Evolutionary conservation across 2,113 vertebrate species (phyloP), one percentile per base, ranked within the genome.

Genomic region (Philantomba maxwellii): DNA sequence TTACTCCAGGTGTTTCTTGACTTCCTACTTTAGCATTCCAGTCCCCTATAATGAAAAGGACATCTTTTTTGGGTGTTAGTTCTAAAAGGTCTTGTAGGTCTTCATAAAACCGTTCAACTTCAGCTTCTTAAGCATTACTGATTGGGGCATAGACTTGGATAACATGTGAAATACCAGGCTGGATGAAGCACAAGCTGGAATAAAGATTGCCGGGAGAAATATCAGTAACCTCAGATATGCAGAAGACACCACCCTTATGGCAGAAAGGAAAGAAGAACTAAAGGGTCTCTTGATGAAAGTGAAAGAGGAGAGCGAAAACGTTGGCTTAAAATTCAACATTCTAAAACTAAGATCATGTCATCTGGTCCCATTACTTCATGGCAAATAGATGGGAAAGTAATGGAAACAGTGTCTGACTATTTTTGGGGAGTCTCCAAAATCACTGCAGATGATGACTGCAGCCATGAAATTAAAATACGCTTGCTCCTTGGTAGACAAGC

Each of bases 131-230:
- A 39, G 39, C 39, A 39, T 39, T 39, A 39, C 39, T 39, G 39
- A 4, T 39, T 39, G 39, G 39, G 39, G 39, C 39, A 39, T 39
- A 39, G 39, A 39, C 39, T 39, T 39, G 39, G 39, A 66, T 4
- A n/a, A n/a, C 16, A 66, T n/a, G 4, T 0, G 2, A 66, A 36
- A 66, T 36, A 21, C 4, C 33, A 36, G 33, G 33, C 64, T 66
- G 33, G 33, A 36, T 36, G 33, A 8, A 66, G 17, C 64, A 66
- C 8, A 66, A 36, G 64, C 33, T 66, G 33, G 16, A 66, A 66
- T 66, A 33, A 36, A 66, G 64, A 21, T 21, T 66, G 2, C 64
- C 0, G 8, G 64, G 64, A 66, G 64, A 66, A 66, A 36, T 36
- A 66, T 21, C 2, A 36, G 21, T 19, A 66, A 66, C 64, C 33